Evolutionary conservation across 2,888 invertebrate species (phyloP), one percentile per base, ranked within the genome.

Genomic region (Trilocha varians): DNA sequence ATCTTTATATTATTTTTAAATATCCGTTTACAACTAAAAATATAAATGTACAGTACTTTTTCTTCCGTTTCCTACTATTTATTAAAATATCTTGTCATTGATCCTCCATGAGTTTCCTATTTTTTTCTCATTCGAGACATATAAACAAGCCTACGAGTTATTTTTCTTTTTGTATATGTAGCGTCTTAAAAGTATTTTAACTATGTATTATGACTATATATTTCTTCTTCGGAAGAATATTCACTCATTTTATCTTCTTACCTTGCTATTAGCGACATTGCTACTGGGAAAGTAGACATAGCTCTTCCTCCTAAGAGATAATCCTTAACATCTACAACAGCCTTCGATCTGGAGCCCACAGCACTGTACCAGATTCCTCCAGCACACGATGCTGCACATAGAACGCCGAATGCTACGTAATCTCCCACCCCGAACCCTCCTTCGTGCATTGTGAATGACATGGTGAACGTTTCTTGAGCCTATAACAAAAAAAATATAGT

Each of bases 221-320:
- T n/a, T n/a, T n/a, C n/a, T n/a, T n/a, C n/a, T n/a, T n/a, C n/a
- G n/a, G n/a, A n/a, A n/a, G n/a, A n/a, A n/a, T n/a, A n/a, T 2
- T 34, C 9, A 39, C 14, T 4, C 8, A 34, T 39, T 39, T 40
- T n/a, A n/a, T n/a, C n/a, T 36, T 41, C 62, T 70, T 52, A 93
- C 94, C 93, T 93, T 42, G 95, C 95, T 62, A 96, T 90, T 32
- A 96, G 87, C 6, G 95, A 95, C 88, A 95, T 91, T 16, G 95
- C 91, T 13, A 96, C 94, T 0, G 96, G 96, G 63, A 95, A 91
- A 0, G 92, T 90, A 45, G 90, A 88, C 87, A 95, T 88, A 44
- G 90, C 87, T 57, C 89, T 88, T 43, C 91, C 92, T 25, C 94
- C 95, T 47, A 95, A 88, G 40, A 96, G 83, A 68, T 95, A 95